Conservation (phyloP, 1,140 invertebrate species). For the Trinorchestia longiramus region DNA sequence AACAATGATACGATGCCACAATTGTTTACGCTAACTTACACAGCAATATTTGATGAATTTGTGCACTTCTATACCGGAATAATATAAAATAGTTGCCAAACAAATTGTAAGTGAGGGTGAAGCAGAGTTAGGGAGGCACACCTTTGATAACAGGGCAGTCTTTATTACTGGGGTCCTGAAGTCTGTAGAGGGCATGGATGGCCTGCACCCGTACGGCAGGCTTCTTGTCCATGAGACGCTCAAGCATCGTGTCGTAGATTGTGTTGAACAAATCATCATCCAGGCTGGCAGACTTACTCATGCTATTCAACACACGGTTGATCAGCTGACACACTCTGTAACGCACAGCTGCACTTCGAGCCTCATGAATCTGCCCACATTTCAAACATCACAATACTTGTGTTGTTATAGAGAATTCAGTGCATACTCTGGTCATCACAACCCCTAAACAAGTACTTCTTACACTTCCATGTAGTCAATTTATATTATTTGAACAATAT, state of each 20-base stretch:
- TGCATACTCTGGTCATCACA: too few species aligned
- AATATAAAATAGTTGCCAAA: too few species aligned
- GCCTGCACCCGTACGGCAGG: slow-evolving; percentile 83
- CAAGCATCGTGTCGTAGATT: slow-evolving; percentile 79
- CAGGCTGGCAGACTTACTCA: slow-evolving; percentile 82
- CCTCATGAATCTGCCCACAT: slow-evolving; percentile 72
- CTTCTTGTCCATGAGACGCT: slow-evolving; percentile 79
- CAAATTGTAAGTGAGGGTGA: background rate
- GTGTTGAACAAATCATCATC: slow-evolving; percentile 82
- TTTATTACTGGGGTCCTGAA: slow-evolving; percentile 83
- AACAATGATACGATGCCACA: too few species aligned
- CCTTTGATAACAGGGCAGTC: slow-evolving; percentile 82
- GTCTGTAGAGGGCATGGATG: slow-evolving; percentile 80
- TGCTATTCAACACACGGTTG: slow-evolving; percentile 79
- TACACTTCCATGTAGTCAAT: too few species aligned
- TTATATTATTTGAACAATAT: too few species aligned
- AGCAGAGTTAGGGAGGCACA: background rate
- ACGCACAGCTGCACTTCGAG: slow-evolving; percentile 76
- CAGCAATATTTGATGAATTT: too few species aligned
- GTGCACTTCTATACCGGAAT: too few species aligned
- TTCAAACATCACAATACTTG: too few species aligned
- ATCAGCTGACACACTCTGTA: slow-evolving; percentile 82
- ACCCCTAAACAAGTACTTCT: too few species aligned
- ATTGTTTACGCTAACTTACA: too few species aligned
- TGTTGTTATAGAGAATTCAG: too few species aligned